Base-by-base conservation (phyloP, 2,888 invertebrate species). In the Clanis bilineata region DNA sequence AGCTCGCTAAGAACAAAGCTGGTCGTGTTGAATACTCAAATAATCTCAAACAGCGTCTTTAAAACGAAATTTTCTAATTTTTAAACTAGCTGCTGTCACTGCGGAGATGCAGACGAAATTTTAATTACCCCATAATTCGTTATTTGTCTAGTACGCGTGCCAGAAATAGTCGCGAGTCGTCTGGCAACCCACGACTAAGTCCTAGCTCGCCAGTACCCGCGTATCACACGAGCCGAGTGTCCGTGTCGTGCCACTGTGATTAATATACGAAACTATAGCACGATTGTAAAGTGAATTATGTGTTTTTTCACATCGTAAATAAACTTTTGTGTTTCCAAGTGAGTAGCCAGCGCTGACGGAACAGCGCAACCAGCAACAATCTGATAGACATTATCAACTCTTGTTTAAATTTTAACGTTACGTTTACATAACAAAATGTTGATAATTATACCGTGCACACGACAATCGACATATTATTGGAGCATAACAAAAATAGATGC, bases 191-290 rank as follows among this genome's bases (percentile, higher is more conserved):
- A 25, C 45, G 25, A 22, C 32, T 22, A 41, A 41, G 41, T 18
- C 18, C 41, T 41, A 41, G 41, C 32, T 45, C 18, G n/a, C 22
- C 59, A 59, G 59, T 59, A 59, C 15, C 59, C 59, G 59, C 59
- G 59, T 28, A 32, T 41, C 28, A 38, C 18, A 41, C 51, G 51
- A 57, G 51, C 5, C 21, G 25, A 41, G 25, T 41, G 57, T n/a
- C 39, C 60, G 60, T n/a, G 41, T 51, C 41, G 56, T 38, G 59
- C 21, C 10, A 25, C 1, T 22, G 15, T 47, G 23, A 23, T 15
- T 22, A 55, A 56, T 36, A 56, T 38, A 28, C 43, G 23, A 55
- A 59, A 54, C 41, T 55, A 41, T n/a, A 55, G n/a, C 9, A 51
- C 41, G 38, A 47, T 32, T 51, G 51, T 32, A 51, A 51, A 51